Evolutionary conservation across 2,888 invertebrate species (phyloP).

Genomic region (Cryptosula pallasiana): DNA sequence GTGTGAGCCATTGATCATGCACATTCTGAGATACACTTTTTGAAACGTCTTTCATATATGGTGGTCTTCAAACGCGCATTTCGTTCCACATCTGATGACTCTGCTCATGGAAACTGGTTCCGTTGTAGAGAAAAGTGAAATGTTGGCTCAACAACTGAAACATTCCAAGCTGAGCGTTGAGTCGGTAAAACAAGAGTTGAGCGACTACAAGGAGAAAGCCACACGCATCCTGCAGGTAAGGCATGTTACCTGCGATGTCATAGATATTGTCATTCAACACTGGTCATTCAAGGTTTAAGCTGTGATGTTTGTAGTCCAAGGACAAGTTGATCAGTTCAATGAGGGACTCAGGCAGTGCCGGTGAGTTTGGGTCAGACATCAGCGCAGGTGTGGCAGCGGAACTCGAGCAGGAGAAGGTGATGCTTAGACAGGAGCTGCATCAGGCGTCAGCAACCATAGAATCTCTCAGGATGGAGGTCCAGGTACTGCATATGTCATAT

Average conservation of each 20-base stretch:
- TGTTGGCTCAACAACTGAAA: conserved; percentile 48
- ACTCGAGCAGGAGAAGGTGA: conserved; percentile 61
- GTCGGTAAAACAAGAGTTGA: conserved; percentile 60
- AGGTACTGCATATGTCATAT: too few relatives aligned
- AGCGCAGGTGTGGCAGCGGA: conserved; percentile 50
- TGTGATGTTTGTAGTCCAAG: conserved; percentile 55
- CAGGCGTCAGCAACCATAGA: conserved; percentile 55
- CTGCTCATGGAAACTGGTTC: too few relatives aligned
- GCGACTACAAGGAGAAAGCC: conserved; percentile 73
- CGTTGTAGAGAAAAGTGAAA: conserved; percentile 36
- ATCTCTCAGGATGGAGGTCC: conserved; percentile 56
- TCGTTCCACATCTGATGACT: too few relatives aligned
- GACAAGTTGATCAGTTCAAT: conserved; percentile 67
- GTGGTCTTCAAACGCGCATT: too few relatives aligned
- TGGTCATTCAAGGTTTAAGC: too few relatives aligned
- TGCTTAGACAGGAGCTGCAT: conserved; percentile 60
- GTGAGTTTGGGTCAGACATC: conserved; percentile 32
- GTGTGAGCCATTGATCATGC: too few relatives aligned
- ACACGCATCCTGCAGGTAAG: conserved; percentile 69
- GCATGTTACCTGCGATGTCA: too few relatives aligned
- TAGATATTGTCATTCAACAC: too few relatives aligned
- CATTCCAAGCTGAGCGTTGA: conserved; percentile 51
- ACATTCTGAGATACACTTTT: too few relatives aligned
- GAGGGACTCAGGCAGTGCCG: conserved; percentile 37
- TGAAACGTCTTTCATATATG: too few relatives aligned